Conservation (phyloP, 2,113 vertebrate genomes). For the Plecotus auritus region DNA sequence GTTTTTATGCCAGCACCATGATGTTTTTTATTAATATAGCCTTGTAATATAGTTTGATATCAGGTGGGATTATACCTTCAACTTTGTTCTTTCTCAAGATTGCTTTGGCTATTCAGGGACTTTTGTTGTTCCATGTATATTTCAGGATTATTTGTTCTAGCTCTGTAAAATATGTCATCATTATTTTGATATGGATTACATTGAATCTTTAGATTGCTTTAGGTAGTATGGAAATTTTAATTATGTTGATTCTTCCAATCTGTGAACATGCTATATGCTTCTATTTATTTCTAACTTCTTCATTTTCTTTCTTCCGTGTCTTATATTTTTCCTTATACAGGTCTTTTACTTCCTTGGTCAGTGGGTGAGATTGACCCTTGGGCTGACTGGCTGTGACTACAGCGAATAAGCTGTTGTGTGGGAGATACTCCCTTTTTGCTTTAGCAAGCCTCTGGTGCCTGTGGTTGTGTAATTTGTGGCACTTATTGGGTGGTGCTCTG, state of each 20-base stretch:
- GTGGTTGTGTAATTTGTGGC: background rate
- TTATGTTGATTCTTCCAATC: background rate
- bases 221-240: background rate
- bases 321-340: background rate
- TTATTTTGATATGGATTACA: background rate
- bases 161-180: background rate
- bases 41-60: background rate
- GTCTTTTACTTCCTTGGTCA: background rate
- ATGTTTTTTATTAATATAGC: background rate
- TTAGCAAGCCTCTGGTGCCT: background rate
- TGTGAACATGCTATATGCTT: background rate
- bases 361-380: background rate
- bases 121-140: background rate
- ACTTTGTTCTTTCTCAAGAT: background rate
- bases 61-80: background rate
- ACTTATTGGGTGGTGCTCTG: no score
- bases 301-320: background rate
- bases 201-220: background rate
- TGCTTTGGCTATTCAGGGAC: background rate
- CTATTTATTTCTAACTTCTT: background rate
- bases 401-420: background rate
- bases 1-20: background rate
- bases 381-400: background rate
- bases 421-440: background rate
- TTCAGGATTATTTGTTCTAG: background rate